These are phyloP conservation scores for Micromussa lordhowensis DNA, from an alignment of 92 coral and sea anemone species.

Conservation along the genomic window DNA sequence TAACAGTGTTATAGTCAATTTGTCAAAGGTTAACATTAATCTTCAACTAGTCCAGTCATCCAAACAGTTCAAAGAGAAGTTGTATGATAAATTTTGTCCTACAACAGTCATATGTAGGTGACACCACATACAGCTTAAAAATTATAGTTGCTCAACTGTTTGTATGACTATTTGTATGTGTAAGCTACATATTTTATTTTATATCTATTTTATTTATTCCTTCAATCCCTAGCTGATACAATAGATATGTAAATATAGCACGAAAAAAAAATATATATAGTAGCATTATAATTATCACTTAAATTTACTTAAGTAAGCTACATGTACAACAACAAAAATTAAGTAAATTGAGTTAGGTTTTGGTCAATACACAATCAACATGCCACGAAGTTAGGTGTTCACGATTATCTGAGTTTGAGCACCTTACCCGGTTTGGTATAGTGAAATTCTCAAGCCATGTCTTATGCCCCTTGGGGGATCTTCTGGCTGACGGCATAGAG, in stretches of 20 bases:
- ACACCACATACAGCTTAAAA: slow-evolving; percentile 13
- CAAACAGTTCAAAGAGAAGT: background rate
- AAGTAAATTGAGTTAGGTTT: slow-evolving; percentile 6
- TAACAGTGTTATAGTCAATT: background rate
- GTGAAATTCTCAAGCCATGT: slow-evolving; percentile 42
- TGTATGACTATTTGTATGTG: too few species aligned
- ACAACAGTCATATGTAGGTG: slow-evolving; percentile 1
- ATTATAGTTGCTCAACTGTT: background rate
- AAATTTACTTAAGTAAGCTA: too few species aligned
- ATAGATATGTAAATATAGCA: too few species aligned
- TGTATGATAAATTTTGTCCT: background rate
- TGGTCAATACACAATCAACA: slow-evolving; percentile 8
- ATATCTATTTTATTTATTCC: too few species aligned
- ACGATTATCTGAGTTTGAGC: background rate
- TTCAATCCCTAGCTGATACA: too few species aligned
- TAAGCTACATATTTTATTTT: background rate
- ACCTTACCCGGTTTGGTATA: slow-evolving; percentile 52
- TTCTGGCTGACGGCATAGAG: background rate
- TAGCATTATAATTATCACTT: too few species aligned
- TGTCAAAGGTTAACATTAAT: background rate
- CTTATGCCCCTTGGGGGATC: slow-evolving; percentile 9
- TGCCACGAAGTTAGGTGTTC: background rate
- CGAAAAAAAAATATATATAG: too few species aligned
- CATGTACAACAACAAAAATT: background rate
- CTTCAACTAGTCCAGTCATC: background rate